Conservation (phyloP, 2,113 vertebrate species). For the Silurus meridionalis region DNA sequence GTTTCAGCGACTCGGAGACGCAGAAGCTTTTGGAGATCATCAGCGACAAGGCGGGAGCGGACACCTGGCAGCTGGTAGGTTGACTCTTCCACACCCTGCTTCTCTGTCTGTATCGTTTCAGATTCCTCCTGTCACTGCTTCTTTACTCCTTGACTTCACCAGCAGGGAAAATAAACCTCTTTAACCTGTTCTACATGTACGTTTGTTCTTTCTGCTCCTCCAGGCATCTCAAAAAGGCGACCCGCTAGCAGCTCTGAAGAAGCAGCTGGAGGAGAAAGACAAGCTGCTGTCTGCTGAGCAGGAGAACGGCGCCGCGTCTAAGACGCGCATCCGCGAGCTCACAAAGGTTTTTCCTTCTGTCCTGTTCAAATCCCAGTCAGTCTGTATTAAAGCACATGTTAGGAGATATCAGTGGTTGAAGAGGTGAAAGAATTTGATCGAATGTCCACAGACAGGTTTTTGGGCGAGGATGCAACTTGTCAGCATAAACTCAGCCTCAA, state of each 20-base stretch:
- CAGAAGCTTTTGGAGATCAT: slow-evolving; percentile 83
- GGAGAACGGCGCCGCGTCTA: slow-evolving; percentile 72
- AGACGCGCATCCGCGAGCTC: slow-evolving; percentile 77
- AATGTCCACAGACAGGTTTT: no score
- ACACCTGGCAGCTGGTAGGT: slow-evolving; percentile 81
- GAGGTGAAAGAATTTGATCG: no score
- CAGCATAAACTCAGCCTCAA: neutral
- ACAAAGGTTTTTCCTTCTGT: slow-evolving; percentile 70
- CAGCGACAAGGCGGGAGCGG: slow-evolving; percentile 77
- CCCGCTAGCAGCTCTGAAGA: slow-evolving; percentile 76
- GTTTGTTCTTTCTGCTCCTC: slow-evolving; percentile 8
- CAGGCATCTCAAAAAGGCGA: slow-evolving; percentile 84
- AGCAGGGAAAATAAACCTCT: neutral
- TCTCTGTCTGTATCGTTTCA: neutral
- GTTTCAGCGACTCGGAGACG: slow-evolving; percentile 78
- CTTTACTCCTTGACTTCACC: neutral
- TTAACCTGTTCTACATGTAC: neutral
- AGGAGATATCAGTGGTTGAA: no score
- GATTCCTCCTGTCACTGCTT: neutral
- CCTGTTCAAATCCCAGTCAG: neutral
- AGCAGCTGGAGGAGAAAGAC: slow-evolving; percentile 86
- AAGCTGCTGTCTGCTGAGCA: slow-evolving; percentile 78
- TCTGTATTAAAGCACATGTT: neutral
- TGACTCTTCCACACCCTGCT: neutral
- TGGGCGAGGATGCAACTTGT: neutral